Percentiles rank a stretch among this genome's conserved stretches.
phyloP scores from a whole-genome alignment of 2,888 invertebrate genomes.

The Bimastos eiseni region DNA sequence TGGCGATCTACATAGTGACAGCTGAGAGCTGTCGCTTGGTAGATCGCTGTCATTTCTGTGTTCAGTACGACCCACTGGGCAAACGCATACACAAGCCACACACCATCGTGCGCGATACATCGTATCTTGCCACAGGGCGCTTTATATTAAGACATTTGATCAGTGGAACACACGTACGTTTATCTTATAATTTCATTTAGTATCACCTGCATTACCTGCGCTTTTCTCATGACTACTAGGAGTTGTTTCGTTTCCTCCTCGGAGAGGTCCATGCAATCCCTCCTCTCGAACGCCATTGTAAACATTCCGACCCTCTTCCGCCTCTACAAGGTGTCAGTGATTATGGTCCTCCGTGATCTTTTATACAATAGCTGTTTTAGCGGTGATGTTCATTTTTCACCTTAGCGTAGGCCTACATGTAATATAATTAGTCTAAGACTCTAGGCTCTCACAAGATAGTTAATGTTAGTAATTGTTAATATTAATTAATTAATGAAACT shows the following conservation, averaged over 20 bases:
- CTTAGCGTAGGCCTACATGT: no score
- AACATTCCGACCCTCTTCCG: slow-evolving; percentile 20
- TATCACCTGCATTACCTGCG: neutral
- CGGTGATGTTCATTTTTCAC: neutral
- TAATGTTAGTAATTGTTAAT: no score
- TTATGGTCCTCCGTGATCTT: neutral
- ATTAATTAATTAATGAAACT: no score
- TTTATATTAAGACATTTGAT: neutral
- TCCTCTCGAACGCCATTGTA: slow-evolving; percentile 24
- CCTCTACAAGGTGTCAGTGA: neutral
- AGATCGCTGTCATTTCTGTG: neutral
- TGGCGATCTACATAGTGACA: no score
- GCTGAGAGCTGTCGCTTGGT: no score
- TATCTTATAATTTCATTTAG: neutral
- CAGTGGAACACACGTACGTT: neutral
- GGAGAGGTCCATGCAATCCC: neutral
- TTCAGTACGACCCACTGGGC: neutral
- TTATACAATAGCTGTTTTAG: neutral
- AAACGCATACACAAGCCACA: neutral
- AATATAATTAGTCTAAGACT: no score
- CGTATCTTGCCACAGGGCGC: neutral
- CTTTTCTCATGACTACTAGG: slow-evolving; percentile 15
- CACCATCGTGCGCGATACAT: neutral
- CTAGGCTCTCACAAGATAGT: no score
- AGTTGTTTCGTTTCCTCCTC: slow-evolving; percentile 21